These are phyloP conservation scores for Typhlichthys eigenmanni DNA, from an alignment of 2,797 vertebrate species.

Conservation along the genomic window DNA sequence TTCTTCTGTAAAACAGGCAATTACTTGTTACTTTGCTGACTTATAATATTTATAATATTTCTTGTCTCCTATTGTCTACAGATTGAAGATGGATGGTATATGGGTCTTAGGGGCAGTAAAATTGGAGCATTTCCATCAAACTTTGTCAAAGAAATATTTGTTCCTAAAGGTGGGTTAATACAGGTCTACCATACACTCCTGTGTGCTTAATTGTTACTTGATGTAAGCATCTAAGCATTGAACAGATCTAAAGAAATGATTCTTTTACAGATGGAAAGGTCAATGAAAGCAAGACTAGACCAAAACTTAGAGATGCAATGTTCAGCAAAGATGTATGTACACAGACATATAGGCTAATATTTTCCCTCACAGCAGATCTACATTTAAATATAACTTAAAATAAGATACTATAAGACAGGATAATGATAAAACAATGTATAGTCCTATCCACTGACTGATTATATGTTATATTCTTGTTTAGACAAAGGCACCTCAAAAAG, in stretches of 20 bases:
- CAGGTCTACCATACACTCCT: too few species aligned
- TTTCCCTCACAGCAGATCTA: too few species aligned
- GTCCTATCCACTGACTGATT: neutral
- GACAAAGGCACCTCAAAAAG: slow-evolving; percentile 54
- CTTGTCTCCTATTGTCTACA: slow-evolving; percentile 41
- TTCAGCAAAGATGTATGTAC: slow-evolving; percentile 74
- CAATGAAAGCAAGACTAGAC: slow-evolving; percentile 69
- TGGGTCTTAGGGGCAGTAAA: slow-evolving; percentile 82
- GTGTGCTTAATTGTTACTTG: too few species aligned
- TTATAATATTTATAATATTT: neutral
- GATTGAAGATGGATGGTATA: slow-evolving; percentile 95
- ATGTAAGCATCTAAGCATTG: neutral
- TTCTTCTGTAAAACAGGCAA: too few species aligned
- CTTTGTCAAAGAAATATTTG: slow-evolving; percentile 84
- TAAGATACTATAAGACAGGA: too few species aligned
- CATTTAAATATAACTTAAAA: too few species aligned
- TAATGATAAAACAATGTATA: too few species aligned
- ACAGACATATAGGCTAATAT: neutral
- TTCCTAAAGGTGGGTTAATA: slow-evolving; percentile 64
- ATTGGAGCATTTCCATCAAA: slow-evolving; percentile 89
- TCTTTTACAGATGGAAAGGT: slow-evolving; percentile 67
- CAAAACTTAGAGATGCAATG: slow-evolving; percentile 74
- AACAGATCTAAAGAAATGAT: neutral
- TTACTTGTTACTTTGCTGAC: neutral
- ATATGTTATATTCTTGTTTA: slow-evolving; percentile 19